Conservation (phyloP, 2,113 vertebrate species). For the Onychorhynchus coronatus region DNA sequence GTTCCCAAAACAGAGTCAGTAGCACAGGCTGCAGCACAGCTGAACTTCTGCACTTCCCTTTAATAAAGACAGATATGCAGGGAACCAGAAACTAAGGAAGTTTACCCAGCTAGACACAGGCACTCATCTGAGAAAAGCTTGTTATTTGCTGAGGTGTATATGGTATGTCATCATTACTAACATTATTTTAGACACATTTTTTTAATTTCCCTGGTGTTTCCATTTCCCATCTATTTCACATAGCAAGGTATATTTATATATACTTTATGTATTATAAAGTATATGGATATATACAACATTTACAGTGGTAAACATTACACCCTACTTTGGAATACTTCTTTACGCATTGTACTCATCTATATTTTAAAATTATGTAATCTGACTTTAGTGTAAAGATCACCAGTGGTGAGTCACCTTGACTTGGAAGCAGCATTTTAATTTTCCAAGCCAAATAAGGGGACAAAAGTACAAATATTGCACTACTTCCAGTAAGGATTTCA, state of each 20-base stretch:
- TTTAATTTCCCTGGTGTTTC: not conserved
- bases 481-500: not conserved
- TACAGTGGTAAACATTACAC: not conserved
- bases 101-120: conserved; percentile 30
- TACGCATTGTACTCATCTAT: not conserved
- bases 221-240: not conserved
- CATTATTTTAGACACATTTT: not conserved
- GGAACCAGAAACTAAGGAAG: conserved; percentile 26
- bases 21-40: not conserved
- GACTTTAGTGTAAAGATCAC: not conserved
- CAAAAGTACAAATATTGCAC: not conserved
- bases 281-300: not conserved
- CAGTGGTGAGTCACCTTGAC: not conserved
- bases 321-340: not conserved
- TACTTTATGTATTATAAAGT: too few species aligned
- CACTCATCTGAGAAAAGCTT: not conserved
- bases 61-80: conserved; percentile 50
- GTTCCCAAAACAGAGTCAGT: not conserved
- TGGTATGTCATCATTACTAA: not conserved
- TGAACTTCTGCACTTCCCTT: conserved; percentile 65
- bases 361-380: not conserved
- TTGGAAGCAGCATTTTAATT: not conserved
- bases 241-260: not conserved
- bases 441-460: not conserved
- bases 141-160: not conserved